Evolutionary conservation across 2,888 invertebrate genomes (phyloP), one percentile per base, ranked within the genome.

Genomic region (Frankliniella fusca): DNA sequence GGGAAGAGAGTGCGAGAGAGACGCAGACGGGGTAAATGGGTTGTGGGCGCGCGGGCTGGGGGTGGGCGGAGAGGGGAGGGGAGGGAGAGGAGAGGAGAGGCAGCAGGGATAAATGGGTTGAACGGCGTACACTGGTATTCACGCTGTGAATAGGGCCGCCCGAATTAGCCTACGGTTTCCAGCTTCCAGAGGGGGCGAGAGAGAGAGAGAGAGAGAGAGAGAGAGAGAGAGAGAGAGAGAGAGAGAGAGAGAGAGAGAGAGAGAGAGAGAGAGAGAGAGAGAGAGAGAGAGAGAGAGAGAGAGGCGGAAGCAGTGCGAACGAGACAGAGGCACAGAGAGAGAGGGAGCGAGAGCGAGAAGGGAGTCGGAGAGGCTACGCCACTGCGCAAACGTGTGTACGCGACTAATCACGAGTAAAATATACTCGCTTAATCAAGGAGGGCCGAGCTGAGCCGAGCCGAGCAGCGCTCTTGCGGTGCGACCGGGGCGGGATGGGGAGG

Each of bases 391-490:
- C 61, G 61, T 61, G 61, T 61, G n/a, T 61, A 61, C 61, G 15
- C n/a, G 61, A 61, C 61, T 61, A 61, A 61, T 61, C n/a, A 61
- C 61, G 20, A 61, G 61, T 61, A 61, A 61, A 61, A 61, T 61
- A 61, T n/a, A 61, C 61, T 61, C n/a, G 61, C 61, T n/a, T 61
- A 61, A 61, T 61, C 61, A 61, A 11, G 61, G 61, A 11, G 61
- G 61, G 61, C 61, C 61, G n/a, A 1, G 15, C 61, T 18, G 61
- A n/a, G 61, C 61, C 61, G 3, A n/a, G 18, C 18, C 61, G 18
- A 18, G 38, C 38, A 38, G 38, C 38, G 38, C 38, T 38, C 38
- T 38, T 38, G 38, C 38, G 38, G 38, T 38, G 3, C 38, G 38
- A n/a, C n/a, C n/a, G n/a, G n/a, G n/a, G n/a, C n/a, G n/a, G n/a